Percentiles rank a stretch among this genome's conserved stretches.
Evolutionary conservation across 2,888 invertebrate species (phyloP).

Genomic region (Drosophila infuscata): DNA sequence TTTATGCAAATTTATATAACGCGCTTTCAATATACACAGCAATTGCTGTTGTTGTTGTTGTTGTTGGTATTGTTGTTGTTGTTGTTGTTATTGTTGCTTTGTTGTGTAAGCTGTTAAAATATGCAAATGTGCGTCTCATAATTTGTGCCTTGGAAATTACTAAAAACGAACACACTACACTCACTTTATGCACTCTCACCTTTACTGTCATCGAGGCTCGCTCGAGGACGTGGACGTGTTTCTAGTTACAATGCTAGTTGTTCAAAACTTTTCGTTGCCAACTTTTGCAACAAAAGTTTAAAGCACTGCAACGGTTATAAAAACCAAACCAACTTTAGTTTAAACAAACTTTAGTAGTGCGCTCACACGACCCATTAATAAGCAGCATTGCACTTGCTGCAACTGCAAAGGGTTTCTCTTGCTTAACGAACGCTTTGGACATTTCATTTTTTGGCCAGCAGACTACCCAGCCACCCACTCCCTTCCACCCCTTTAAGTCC

Average conservation of each 20-base stretch:
- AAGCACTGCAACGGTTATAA: conserved; percentile 26
- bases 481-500: background rate
- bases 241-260: conserved; percentile 22
- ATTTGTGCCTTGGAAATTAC: conserved; percentile 54
- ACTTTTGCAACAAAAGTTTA: conserved; percentile 48
- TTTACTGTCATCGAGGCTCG: background rate
- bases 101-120: conserved; percentile 31
- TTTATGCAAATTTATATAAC: conserved; percentile 65
- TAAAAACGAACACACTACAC: conserved; percentile 32
- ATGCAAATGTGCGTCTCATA: conserved; percentile 66
- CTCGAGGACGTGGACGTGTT: background rate
- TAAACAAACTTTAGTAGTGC: conserved; percentile 37
- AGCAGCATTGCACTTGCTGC: conserved; percentile 54
- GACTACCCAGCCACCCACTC: conserved; percentile 3
- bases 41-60: conserved; percentile 17
- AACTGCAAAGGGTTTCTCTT: conserved; percentile 30
- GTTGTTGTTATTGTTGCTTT: conserved; percentile 17
- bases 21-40: conserved; percentile 61
- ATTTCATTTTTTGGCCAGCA: conserved; percentile 43
- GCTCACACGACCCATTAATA: conserved; percentile 77
- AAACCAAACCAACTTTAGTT: conserved; percentile 34
- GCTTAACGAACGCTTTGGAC: conserved; percentile 43
- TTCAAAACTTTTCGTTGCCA: conserved; percentile 35
- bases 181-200: conserved; percentile 14
- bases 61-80: background rate